Evolutionary conservation across 2,888 invertebrate species (phyloP), one percentile per base, ranked within the genome.

Genomic region (Ornithoptera alexandrae): DNA sequence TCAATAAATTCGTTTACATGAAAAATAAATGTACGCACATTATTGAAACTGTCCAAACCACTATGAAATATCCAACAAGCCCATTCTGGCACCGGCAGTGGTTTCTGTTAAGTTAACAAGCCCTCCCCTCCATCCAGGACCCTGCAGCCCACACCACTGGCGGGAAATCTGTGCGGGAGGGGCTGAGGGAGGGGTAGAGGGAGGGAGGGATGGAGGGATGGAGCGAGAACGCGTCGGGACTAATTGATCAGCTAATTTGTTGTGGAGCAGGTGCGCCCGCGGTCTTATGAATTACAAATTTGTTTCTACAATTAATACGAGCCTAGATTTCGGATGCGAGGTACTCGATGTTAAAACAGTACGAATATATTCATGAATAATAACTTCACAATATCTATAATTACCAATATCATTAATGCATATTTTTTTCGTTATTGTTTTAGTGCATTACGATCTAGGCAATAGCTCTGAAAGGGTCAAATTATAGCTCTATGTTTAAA

Each of bases 191-290:
- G 39, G 10, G 10, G 39, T 39, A 10, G 8, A 39, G 39, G 39
- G 39, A 10, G 8, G 39, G 39, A 39, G 59, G 10, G 39, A 10
- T 39, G 10, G 39, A 39, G 39, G 39, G 39, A 10, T 7, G 39
- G 39, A 39, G 59, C 56, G 71, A 62, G 59, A 79, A 84, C 85
- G 83, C 85, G 81, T 50, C 67, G 78, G 75, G 86, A 84, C 85
- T 86, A 85, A 84, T 85, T 86, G 84, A 86, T 86, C 85, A 86
- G 83, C 77, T 84, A 81, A 84, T 85, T 84, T 81, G 82, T 74
- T 71, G 76, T 75, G 77, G 76, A 75, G 79, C 81, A 81, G 81
- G 80, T 81, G 80, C 79, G 78, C 60, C 60, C 24, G 67, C 63
- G 70, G 63, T 63, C 67, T 83, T 83, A 82, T 83, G 82, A 84